Conservation (phyloP, 2,113 vertebrate genomes). For the Prinia subflava region DNA sequence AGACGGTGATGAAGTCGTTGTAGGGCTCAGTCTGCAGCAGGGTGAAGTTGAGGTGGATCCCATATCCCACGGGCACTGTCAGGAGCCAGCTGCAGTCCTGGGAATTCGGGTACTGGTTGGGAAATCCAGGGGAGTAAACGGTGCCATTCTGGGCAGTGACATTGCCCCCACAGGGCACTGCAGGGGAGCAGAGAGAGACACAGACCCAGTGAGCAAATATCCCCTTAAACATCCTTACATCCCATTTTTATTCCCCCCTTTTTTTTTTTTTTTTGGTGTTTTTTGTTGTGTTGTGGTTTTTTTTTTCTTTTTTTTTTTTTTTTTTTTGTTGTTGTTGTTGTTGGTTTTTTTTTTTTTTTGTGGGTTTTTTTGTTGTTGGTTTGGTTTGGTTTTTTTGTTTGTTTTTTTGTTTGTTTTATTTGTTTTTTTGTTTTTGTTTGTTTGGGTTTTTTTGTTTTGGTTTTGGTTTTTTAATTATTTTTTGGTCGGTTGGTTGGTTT, state of each 20-base stretch:
- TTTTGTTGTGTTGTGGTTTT: too few species aligned
- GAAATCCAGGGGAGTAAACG: constrained; percentile 95
- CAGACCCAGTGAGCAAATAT: not conserved
- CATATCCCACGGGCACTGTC: constrained; percentile 85
- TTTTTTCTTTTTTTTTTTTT: too few species aligned
- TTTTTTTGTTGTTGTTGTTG: too few species aligned
- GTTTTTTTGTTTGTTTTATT: too few species aligned
- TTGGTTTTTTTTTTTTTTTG: too few species aligned
- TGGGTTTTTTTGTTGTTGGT: too few species aligned
- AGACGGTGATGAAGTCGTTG: constrained; percentile 93
- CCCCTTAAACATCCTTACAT: accelerated
- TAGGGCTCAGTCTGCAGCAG: constrained; percentile 91
- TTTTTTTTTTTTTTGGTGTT: too few species aligned
- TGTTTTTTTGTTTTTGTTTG: too few species aligned
- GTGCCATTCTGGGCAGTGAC: constrained; percentile 91
- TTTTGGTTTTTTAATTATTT: too few species aligned
- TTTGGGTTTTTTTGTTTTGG: too few species aligned
- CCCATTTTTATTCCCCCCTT: not conserved
- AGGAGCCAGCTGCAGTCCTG: constrained; percentile 95
- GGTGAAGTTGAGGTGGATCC: constrained; percentile 91
- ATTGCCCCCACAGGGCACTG: constrained; percentile 94
- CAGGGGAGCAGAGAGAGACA: constrained; percentile 32
- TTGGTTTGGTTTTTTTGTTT: too few species aligned
- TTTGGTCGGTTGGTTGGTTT: too few species aligned
- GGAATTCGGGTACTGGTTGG: constrained; percentile 89